These are phyloP conservation scores for Helogale parvula DNA, from an alignment of 2,113 vertebrate species.

Conservation along the genomic window DNA sequence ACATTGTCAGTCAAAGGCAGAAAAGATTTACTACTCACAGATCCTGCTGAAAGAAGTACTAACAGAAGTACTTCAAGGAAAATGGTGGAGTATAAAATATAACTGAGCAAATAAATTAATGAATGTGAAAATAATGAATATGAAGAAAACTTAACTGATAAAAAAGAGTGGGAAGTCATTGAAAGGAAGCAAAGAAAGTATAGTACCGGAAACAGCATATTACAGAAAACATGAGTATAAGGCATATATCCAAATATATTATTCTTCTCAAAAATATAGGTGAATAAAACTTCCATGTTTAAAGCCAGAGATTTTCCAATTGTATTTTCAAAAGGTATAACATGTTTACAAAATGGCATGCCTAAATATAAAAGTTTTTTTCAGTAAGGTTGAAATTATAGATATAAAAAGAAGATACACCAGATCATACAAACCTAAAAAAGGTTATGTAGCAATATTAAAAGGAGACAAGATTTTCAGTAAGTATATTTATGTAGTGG, in stretches of 20 bases:
- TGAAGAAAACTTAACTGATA: neutral
- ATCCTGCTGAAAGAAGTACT: neutral
- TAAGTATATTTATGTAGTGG: neutral
- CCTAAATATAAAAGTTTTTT: neutral
- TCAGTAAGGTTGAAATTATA: neutral
- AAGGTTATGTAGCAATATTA: neutral
- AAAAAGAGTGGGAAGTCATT: neutral
- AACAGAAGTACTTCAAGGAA: neutral
- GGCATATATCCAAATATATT: neutral
- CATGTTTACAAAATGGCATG: neutral
- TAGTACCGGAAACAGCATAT: neutral
- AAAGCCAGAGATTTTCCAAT: neutral
- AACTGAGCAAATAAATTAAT: neutral
- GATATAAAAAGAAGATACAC: neutral
- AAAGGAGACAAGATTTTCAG: neutral
- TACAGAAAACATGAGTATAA: neutral
- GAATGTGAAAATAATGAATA: neutral
- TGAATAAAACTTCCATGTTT: neutral
- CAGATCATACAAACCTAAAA: neutral
- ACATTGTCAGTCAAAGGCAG: conserved; percentile 17
- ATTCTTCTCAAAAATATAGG: neutral
- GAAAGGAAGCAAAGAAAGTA: neutral
- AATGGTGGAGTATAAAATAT: neutral
- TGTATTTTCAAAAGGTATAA: neutral
- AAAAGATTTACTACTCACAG: neutral